Conservation (phyloP, 2,888 invertebrate genomes). For the Apotomis betuletana region DNA sequence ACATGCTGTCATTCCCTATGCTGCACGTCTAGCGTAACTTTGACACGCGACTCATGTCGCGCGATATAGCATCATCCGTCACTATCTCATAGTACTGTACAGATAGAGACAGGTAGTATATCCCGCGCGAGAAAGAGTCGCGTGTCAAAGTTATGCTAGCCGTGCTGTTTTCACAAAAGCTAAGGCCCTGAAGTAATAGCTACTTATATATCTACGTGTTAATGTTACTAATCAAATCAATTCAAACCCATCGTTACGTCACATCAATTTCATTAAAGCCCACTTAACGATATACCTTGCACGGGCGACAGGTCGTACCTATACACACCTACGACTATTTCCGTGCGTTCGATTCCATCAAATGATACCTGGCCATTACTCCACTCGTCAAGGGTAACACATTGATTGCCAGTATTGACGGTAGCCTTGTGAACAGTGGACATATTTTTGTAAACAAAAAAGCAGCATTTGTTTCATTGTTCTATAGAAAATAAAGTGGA, state of each 20-base stretch:
- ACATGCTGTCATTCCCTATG: too few relatives aligned
- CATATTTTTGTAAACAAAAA: slow-evolving; percentile 29
- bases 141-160: too few relatives aligned
- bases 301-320: slow-evolving; percentile 10
- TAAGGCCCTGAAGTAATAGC: too few relatives aligned
- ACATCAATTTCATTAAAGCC: slow-evolving; percentile 21
- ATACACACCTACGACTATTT: slow-evolving; percentile 23
- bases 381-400: slow-evolving; percentile 55
- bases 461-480: background rate
- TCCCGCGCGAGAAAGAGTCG: too few relatives aligned
- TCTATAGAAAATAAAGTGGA: background rate
- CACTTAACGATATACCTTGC: slow-evolving; percentile 12
- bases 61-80: too few relatives aligned
- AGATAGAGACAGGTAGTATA: too few relatives aligned
- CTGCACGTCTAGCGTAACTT: too few relatives aligned
- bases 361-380: slow-evolving; percentile 42
- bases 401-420: slow-evolving; percentile 40
- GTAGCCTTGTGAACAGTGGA: slow-evolving; percentile 33
- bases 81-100: too few relatives aligned
- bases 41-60: too few relatives aligned
- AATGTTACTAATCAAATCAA: slow-evolving; percentile 15
- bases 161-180: too few relatives aligned
- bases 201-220: background rate
- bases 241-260: slow-evolving; percentile 1
- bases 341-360: slow-evolving; percentile 39